Evolutionary conservation across 2,888 invertebrate species (phyloP), one percentile per base, ranked within the genome.

Genomic region (Apamea anceps): DNA sequence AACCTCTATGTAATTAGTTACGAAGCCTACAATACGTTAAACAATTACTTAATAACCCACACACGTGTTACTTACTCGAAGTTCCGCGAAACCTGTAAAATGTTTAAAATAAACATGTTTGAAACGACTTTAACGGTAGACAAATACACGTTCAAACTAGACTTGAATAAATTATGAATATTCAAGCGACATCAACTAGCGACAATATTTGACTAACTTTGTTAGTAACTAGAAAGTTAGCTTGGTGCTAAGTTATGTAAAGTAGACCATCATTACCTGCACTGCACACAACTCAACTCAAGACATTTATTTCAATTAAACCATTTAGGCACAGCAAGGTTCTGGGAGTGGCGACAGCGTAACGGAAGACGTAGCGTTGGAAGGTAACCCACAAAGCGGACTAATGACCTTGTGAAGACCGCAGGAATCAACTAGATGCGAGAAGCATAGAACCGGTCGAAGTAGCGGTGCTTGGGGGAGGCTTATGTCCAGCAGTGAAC

Each of bases 151-250:
- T 32, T 63, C 54, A 65, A 72, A 79, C 75, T 70, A 37, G 71
- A 71, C 75, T 67, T 63, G 83, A 85, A 85, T 85, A 85, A 70
- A 70, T 72, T 62, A 85, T 84, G 86, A 84, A 81, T 85, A 76
- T 85, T 85, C 86, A 84, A 66, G 28, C 48, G 62, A 37, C 72
- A 83, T 75, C 67, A 81, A 85, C 81, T 67, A 3, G n/a, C 57
- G 13, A 68, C 81, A 85, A 83, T 75, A 85, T 83, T 83, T 85
- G 81, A 72, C 71, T 72, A 51, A 68, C 65, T 70, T 85, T 28
- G 70, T 70, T 70, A 54, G 73, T 54, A 85, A 82, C 70, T 82
- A 85, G 82, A 85, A 85, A 82, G 85, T 70, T 37, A 79, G 68
- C 60, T 85, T 67, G 60, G 42, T 66, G 74, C 42, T 72, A 75